phyloP scores from a whole-genome alignment of 2,888 invertebrate genomes.

The Drosophila algonquin region DNA sequence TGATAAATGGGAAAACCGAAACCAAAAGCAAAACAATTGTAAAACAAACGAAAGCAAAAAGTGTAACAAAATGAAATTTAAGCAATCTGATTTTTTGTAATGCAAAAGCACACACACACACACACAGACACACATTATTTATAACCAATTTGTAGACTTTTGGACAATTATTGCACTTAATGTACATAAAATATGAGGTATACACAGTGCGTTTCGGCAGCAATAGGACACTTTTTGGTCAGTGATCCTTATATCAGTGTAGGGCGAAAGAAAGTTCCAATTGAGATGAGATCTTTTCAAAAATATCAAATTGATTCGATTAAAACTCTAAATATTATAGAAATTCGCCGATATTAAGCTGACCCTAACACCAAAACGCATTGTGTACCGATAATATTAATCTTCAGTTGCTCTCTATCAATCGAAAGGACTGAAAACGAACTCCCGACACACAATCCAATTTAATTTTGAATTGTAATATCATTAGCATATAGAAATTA shows the following conservation, averaged over 20 bases:
- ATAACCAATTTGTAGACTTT: conserved; percentile 36
- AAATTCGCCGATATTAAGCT: neutral
- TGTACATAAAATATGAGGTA: conserved; percentile 33
- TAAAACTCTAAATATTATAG: no score
- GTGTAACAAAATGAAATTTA: conserved; percentile 38
- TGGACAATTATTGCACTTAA: conserved; percentile 34
- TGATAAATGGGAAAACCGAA: conserved; percentile 28
- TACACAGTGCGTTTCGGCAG: conserved; percentile 26
- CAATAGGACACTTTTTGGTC: neutral
- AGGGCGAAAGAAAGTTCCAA: no score
- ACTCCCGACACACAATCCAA: neutral
- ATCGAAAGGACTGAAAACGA: conserved; percentile 26
- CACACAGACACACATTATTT: conserved; percentile 14
- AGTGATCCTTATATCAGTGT: no score
- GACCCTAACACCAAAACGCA: neutral
- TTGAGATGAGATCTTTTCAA: no score
- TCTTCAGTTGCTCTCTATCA: conserved; percentile 9
- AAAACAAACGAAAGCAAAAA: conserved; percentile 34
- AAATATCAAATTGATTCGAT: no score
- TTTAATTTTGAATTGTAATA: conserved; percentile 12
- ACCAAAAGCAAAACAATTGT: conserved; percentile 39
- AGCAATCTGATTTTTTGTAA: conserved; percentile 39
- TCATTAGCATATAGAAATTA: conserved; percentile 40
- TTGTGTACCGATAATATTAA: neutral
- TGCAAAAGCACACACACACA: conserved; percentile 7